A percentile compares a stretch with the other conserved stretches of the same genome.
These are phyloP conservation scores for Brachypalpus laphriformis DNA, from an alignment of 2,888 invertebrate species.

Conservation along the genomic window DNA sequence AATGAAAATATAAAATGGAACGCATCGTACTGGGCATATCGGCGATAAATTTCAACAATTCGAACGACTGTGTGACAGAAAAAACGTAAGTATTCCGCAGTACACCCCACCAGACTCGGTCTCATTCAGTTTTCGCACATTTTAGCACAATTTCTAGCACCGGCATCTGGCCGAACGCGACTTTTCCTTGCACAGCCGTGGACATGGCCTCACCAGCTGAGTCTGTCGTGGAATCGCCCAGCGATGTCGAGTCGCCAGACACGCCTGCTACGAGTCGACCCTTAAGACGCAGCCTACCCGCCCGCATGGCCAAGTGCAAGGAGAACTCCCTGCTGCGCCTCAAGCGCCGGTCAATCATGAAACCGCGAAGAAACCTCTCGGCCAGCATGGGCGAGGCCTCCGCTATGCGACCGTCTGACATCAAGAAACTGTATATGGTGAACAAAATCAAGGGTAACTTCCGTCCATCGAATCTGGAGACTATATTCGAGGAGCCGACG, in stretches of 20 bases:
- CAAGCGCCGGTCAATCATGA: slow-evolving; percentile 79
- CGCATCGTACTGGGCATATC: slow-evolving; percentile 79
- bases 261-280: neutral
- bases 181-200: slow-evolving; percentile 24
- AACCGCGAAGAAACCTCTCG: slow-evolving; percentile 71
- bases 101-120: neutral
- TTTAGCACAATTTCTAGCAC: slow-evolving; percentile 34
- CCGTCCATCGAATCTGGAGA: slow-evolving; percentile 79
- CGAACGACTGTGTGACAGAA: slow-evolving; percentile 75
- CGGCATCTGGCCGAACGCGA: slow-evolving; percentile 10
- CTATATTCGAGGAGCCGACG: slow-evolving; percentile 80
- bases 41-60: slow-evolving; percentile 78
- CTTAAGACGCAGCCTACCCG: slow-evolving; percentile 76
- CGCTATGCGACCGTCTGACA: slow-evolving; percentile 72
- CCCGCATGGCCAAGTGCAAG: slow-evolving; percentile 77
- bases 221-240: neutral
- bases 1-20: slow-evolving; percentile 78
- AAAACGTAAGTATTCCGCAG: slow-evolving; percentile 76
- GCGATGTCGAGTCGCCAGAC: neutral
- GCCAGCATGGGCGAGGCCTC: slow-evolving; percentile 27
- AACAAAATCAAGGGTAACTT: slow-evolving; percentile 79
- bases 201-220: slow-evolving; percentile 43
- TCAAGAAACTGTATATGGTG: slow-evolving; percentile 79
- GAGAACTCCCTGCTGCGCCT: slow-evolving; percentile 77
- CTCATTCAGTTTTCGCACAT: neutral